These are phyloP conservation scores for Chloebia gouldiae DNA, from an alignment of 2,113 vertebrate species.

Conservation along the genomic window DNA sequence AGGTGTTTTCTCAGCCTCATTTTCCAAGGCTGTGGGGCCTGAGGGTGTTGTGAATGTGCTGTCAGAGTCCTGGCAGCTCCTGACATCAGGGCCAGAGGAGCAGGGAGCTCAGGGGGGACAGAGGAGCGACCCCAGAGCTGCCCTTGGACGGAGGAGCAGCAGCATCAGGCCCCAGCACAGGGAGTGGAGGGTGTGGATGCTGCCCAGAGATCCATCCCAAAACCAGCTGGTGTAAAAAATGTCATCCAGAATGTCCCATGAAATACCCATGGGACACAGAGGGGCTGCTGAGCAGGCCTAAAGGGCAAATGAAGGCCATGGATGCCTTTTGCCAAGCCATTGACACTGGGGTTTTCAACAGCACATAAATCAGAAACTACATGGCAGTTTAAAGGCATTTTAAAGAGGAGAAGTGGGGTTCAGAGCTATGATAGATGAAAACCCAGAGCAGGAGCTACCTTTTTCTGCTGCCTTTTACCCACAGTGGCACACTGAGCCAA, in stretches of 20 bases:
- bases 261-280: fast-evolving
- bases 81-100: neutral
- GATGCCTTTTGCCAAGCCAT: neutral
- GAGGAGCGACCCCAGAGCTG: neutral
- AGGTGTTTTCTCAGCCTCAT: neutral
- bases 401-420: neutral
- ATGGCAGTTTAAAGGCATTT: neutral
- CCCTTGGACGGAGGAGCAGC: neutral
- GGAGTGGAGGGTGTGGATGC: fast-evolving
- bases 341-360: neutral
- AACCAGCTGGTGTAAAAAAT: neutral
- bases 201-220: neutral
- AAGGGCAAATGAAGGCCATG: neutral
- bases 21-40: neutral
- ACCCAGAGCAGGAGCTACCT: neutral
- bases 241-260: neutral
- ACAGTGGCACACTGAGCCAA: neutral
- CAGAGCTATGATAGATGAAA: neutral
- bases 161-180: neutral
- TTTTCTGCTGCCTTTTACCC: neutral
- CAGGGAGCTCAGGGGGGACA: neutral
- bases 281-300: neutral
- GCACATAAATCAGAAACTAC: neutral
- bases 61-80: neutral
- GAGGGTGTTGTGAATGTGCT: neutral